These are phyloP conservation scores for Aethina tumida DNA, from an alignment of 1,140 invertebrate genomes.

Conservation along the genomic window DNA sequence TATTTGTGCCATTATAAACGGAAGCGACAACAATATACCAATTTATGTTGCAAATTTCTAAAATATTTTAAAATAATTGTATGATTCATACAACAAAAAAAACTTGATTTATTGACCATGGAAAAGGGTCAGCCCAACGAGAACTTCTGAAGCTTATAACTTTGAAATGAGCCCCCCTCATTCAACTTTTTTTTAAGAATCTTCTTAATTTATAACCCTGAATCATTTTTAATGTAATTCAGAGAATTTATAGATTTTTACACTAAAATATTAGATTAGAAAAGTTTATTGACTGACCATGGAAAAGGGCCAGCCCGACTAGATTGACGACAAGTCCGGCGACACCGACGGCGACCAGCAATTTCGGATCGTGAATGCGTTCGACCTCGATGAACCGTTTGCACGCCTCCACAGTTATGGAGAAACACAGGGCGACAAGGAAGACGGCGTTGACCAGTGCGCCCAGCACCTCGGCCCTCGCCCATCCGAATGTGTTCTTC, in stretches of 20 bases:
- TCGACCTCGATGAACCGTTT: slow-evolving; percentile 82
- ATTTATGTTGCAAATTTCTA: too few relatives aligned
- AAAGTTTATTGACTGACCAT: slow-evolving; percentile 50
- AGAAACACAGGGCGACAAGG: slow-evolving; percentile 86
- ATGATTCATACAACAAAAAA: too few relatives aligned
- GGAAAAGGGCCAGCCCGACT: slow-evolving; percentile 72
- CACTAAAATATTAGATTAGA: not conserved
- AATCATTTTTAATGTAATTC: not conserved
- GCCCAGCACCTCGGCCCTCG: slow-evolving; percentile 86
- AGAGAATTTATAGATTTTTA: not conserved
- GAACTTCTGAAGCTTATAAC: too few relatives aligned
- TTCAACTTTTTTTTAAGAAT: too few relatives aligned
- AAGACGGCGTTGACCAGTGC: slow-evolving; percentile 88
- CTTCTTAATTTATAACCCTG: too few relatives aligned
- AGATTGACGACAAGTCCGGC: slow-evolving; percentile 75
- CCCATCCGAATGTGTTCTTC: slow-evolving; percentile 93
- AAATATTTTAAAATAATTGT: too few relatives aligned
- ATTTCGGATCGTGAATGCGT: slow-evolving; percentile 66
- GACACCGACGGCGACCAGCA: slow-evolving; percentile 67
- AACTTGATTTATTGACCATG: slow-evolving; percentile 53
- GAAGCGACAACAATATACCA: too few relatives aligned
- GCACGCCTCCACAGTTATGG: slow-evolving; percentile 80
- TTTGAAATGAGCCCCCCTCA: too few relatives aligned
- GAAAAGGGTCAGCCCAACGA: slow-evolving; percentile 73
- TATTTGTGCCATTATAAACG: too few relatives aligned